A percentile compares a stretch with the other conserved stretches of the same genome.
phyloP scores from a whole-genome alignment of 2,113 vertebrate species.

The Eudyptes chrysolophus region DNA sequence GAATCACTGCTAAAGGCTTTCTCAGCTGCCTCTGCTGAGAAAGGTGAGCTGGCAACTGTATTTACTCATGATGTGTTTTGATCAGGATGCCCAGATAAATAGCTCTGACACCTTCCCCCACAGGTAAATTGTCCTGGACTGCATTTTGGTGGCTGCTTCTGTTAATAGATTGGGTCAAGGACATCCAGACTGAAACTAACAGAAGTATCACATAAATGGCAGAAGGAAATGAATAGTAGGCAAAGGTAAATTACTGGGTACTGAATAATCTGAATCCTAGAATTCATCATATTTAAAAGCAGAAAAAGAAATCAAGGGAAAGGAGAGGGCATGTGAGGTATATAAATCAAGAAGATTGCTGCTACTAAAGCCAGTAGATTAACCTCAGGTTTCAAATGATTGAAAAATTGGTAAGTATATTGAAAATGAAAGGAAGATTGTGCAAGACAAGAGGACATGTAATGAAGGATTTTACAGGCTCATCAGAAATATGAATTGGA shows the following conservation, averaged over 20 bases:
- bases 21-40: neutral
- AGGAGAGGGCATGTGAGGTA: neutral
- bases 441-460: constrained; percentile 1
- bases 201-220: neutral
- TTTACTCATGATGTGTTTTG: neutral
- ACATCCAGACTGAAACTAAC: neutral
- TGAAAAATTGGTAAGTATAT: constrained; percentile 8
- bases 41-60: neutral
- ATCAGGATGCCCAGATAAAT: neutral
- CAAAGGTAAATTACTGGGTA: neutral
- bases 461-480: constrained; percentile 18
- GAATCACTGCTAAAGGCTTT: neutral
- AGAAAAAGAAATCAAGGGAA: constrained; percentile 21
- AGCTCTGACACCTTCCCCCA: neutral
- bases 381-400: constrained; percentile 20
- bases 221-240: neutral
- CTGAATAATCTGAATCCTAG: neutral
- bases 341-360: constrained; percentile 22
- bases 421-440: constrained; percentile 31
- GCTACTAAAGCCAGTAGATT: neutral
- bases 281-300: constrained; percentile 19
- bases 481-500: constrained; percentile 2
- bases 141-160: neutral
- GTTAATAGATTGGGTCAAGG: neutral
- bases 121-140: neutral